Conservation (phyloP, 2,888 invertebrate species). For the Sicus ferrugineus region DNA sequence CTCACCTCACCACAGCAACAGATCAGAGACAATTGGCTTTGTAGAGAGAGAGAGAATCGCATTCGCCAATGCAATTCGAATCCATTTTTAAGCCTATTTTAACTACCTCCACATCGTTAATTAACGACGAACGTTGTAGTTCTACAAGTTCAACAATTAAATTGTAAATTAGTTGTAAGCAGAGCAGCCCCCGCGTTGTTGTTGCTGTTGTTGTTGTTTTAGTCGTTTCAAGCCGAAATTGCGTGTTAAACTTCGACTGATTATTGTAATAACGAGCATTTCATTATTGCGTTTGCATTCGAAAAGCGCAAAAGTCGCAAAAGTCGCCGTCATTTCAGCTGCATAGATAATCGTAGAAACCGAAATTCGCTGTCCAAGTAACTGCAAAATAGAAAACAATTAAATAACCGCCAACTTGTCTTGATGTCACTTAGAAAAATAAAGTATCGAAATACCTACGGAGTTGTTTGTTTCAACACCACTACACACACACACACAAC, state of each 20-base stretch:
- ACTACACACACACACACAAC: neutral
- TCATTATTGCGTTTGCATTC: neutral
- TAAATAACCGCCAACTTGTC: neutral
- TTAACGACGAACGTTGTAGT: conserved; percentile 28
- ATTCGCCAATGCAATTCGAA: neutral
- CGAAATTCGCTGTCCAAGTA: too few relatives aligned
- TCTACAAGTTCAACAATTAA: conserved; percentile 41
- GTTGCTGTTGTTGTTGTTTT: neutral
- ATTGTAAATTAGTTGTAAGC: conserved; percentile 41
- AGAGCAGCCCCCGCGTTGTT: conserved; percentile 13
- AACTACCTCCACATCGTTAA: conserved; percentile 51
- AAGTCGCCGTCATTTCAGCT: neutral
- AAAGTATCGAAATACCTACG: neutral
- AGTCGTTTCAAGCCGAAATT: neutral
- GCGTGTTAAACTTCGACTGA: neutral
- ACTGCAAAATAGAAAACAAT: too few relatives aligned
- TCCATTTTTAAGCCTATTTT: conserved; percentile 48
- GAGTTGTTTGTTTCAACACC: neutral
- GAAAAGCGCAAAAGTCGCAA: neutral
- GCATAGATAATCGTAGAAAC: neutral
- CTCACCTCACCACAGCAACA: too few relatives aligned
- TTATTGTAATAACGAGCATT: neutral
- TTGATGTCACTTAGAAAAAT: neutral
- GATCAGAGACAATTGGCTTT: too few relatives aligned
- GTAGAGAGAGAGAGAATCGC: too few relatives aligned